Conservation (phyloP, 2,888 invertebrate genomes). For the Phalera bucephala region DNA sequence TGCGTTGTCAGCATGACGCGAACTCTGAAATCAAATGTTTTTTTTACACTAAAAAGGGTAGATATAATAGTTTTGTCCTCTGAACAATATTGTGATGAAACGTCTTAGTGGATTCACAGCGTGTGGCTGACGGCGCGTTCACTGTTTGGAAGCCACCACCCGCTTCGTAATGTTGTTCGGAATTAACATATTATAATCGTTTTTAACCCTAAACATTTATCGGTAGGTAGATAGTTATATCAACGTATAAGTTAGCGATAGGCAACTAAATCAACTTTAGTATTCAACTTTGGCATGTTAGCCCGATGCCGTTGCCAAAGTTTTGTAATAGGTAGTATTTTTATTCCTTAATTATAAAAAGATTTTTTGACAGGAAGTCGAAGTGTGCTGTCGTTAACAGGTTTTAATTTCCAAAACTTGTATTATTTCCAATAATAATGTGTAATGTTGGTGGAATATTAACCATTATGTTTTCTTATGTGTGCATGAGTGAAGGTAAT, state of each 20-base stretch:
- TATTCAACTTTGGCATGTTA: too few species aligned
- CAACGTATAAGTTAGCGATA: slow-evolving; percentile 50
- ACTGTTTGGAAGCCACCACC: slow-evolving; percentile 73
- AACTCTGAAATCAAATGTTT: slow-evolving; percentile 47
- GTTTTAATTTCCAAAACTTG: too few species aligned
- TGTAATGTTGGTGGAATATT: too few species aligned
- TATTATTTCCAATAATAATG: too few species aligned
- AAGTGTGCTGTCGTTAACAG: too few species aligned
- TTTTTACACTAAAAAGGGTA: slow-evolving; percentile 53
- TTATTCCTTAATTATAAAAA: too few species aligned
- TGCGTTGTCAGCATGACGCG: slow-evolving; percentile 79
- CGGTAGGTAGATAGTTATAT: slow-evolving; percentile 38
- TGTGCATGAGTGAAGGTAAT: too few species aligned
- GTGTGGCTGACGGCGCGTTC: slow-evolving; percentile 54
- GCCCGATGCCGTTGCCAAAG: too few species aligned
- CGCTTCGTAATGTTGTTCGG: slow-evolving; percentile 47
- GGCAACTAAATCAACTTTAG: too few species aligned
- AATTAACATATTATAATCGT: slow-evolving; percentile 70
- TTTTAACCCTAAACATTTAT: slow-evolving; percentile 61
- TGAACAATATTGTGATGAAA: slow-evolving; percentile 70
- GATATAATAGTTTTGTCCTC: slow-evolving; percentile 65
- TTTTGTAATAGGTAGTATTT: too few species aligned
- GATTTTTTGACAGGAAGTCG: too few species aligned
- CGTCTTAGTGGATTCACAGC: slow-evolving; percentile 67
- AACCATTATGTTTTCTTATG: too few species aligned